Conservation (phyloP, 2,888 invertebrate genomes). For the Nymphalis urticae region DNA sequence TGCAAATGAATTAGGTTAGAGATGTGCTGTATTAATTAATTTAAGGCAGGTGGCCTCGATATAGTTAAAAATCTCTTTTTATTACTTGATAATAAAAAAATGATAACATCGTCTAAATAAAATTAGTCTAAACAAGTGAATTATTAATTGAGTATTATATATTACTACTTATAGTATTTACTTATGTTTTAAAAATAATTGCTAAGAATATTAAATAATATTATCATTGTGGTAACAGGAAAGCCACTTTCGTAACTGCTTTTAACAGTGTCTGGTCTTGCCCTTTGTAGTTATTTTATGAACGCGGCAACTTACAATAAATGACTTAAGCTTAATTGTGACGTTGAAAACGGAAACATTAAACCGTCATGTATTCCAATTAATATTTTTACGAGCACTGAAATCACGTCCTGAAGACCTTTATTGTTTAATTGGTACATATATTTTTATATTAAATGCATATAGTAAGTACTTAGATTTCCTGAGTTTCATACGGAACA, state of each 20-base stretch:
- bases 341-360: conserved; percentile 12
- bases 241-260: conserved; percentile 16
- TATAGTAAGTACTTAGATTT: conserved; percentile 7
- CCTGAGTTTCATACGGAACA: conserved; percentile 19
- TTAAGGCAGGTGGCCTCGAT: conserved; percentile 32
- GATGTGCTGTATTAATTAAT: conserved; percentile 25
- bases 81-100: conserved; percentile 12
- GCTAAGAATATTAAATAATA: conserved; percentile 9
- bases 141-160: background rate
- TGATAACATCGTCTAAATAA: conserved; percentile 10
- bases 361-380: conserved; percentile 3
- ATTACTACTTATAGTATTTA: background rate
- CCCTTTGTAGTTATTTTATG: conserved; percentile 27
- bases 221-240: conserved; percentile 8
- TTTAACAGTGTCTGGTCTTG: conserved; percentile 7
- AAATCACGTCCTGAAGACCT: background rate
- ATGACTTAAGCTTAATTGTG: conserved; percentile 21
- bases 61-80: conserved; percentile 29
- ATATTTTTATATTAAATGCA: too few species aligned
- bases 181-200: background rate
- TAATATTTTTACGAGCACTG: conserved; percentile 12
- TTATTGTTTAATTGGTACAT: too few species aligned
- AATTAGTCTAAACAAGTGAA: conserved; percentile 3
- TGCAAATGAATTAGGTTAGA: conserved; percentile 36
- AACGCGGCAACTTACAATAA: conserved; percentile 26